Evolutionary conservation across 2,113 vertebrate genomes (phyloP).

Genomic region (Leucopsar rothschildi): DNA sequence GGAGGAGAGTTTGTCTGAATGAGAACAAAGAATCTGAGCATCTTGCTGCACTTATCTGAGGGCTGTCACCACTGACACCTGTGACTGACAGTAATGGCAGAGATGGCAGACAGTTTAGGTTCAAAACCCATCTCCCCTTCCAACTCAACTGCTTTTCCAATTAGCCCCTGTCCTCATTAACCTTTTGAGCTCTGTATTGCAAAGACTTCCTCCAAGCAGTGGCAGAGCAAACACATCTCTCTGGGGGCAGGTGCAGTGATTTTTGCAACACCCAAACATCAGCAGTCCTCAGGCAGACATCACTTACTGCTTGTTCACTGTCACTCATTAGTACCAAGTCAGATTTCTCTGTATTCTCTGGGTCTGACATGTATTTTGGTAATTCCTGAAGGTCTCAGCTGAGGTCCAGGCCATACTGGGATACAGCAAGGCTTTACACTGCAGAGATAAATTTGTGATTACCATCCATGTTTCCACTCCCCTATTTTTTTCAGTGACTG

Average conservation of each 20-base stretch:
- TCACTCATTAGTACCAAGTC: background rate
- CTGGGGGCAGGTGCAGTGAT: background rate
- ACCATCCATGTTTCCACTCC: background rate
- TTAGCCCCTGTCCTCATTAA: background rate
- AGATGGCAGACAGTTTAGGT: background rate
- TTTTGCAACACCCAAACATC: background rate
- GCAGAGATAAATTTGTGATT: background rate
- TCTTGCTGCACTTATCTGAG: background rate
- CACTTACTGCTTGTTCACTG: background rate
- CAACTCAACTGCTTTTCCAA: background rate
- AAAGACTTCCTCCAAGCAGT: background rate
- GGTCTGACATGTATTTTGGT: background rate
- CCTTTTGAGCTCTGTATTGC: background rate
- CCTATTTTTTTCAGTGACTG: background rate
- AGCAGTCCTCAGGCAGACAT: background rate
- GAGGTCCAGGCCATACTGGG: background rate
- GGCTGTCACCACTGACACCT: background rate
- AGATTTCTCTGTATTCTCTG: background rate
- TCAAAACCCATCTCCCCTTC: background rate
- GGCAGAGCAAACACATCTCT: background rate
- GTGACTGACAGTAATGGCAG: background rate
- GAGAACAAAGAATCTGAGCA: background rate
- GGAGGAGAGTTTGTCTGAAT: background rate
- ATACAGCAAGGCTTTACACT: background rate
- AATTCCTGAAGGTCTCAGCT: background rate